These are phyloP conservation scores for Taenaris catops DNA, from an alignment of 2,888 invertebrate species.

Conservation along the genomic window DNA sequence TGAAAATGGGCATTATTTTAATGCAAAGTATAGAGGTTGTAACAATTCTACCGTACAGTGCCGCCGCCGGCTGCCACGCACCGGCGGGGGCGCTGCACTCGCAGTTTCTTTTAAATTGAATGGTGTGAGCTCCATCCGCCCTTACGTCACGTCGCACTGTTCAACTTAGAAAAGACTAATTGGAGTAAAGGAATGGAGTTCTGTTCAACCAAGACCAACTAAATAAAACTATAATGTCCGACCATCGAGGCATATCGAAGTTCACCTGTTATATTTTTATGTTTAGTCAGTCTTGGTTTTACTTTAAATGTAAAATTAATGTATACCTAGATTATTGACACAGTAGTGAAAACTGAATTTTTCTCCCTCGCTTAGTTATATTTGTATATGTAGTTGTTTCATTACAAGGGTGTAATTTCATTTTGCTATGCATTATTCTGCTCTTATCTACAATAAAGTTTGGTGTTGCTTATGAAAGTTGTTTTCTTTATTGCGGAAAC, in stretches of 20 bases:
- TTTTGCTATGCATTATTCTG: conserved; percentile 59
- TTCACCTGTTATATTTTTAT: conserved; percentile 55
- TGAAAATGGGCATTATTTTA: conserved; percentile 93
- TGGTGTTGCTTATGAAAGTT: conserved; percentile 58
- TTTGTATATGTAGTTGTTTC: conserved; percentile 30
- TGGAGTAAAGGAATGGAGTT: conserved; percentile 77
- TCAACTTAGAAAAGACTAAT: conserved; percentile 77
- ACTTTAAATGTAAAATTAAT: conserved; percentile 38
- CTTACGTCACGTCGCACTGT: conserved; percentile 63
- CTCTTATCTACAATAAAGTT: conserved; percentile 59
- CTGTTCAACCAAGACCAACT: conserved; percentile 80
- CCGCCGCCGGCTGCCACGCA: conserved; percentile 54
- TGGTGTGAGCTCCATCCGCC: conserved; percentile 73
- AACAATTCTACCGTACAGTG: conserved; percentile 75
- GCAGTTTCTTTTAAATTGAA: conserved; percentile 78
- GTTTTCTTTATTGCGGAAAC: no score
- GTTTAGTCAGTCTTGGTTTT: conserved; percentile 81
- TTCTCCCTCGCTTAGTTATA: conserved; percentile 39
- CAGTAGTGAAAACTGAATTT: conserved; percentile 31
- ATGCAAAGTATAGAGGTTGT: conserved; percentile 96
- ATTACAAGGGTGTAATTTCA: conserved; percentile 25
- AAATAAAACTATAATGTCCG: conserved; percentile 62
- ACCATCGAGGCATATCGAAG: conserved; percentile 44
- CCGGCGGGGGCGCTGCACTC: conserved; percentile 64
- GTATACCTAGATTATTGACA: conserved; percentile 31